These are phyloP conservation scores for Neogale vison DNA, from an alignment of 2,113 vertebrate genomes.

Conservation along the genomic window DNA sequence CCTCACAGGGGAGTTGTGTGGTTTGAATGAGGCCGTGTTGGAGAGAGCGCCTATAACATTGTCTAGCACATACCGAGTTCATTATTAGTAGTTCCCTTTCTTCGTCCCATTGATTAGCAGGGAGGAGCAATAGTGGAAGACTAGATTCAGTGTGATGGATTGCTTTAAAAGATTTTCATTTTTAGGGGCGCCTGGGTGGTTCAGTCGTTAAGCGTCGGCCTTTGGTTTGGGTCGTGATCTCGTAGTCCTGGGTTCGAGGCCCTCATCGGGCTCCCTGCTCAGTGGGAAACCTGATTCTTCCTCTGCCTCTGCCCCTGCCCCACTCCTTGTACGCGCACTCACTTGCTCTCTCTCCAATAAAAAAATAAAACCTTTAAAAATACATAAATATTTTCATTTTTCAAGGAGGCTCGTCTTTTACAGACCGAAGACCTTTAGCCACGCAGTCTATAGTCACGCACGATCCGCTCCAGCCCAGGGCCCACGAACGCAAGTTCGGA, in stretches of 20 bases:
- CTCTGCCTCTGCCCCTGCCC: not conserved
- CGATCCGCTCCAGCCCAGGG: not conserved
- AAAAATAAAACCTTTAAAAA: not conserved
- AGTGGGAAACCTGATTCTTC: not conserved
- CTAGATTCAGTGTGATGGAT: not conserved
- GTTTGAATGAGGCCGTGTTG: not conserved
- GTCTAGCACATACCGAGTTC: not conserved
- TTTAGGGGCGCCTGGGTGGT: not conserved
- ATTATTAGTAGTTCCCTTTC: not conserved
- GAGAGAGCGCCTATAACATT: not conserved
- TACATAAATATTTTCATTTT: slow-evolving; percentile 19
- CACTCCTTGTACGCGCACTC: not conserved
- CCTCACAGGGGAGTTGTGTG: not conserved
- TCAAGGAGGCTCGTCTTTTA: not conserved
- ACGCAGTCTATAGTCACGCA: not conserved
- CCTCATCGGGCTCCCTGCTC: not conserved
- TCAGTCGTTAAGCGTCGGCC: not conserved
- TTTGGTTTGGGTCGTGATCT: not conserved
- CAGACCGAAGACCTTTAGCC: not conserved
- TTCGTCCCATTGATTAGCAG: not conserved
- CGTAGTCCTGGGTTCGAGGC: not conserved
- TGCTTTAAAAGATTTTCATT: slow-evolving; percentile 21
- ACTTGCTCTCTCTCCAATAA: not conserved
- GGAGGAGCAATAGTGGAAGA: not conserved
- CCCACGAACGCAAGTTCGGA: not conserved